These are phyloP conservation scores for Cyclina sinensis DNA, from an alignment of 1,140 invertebrate genomes.

Conservation along the genomic window DNA sequence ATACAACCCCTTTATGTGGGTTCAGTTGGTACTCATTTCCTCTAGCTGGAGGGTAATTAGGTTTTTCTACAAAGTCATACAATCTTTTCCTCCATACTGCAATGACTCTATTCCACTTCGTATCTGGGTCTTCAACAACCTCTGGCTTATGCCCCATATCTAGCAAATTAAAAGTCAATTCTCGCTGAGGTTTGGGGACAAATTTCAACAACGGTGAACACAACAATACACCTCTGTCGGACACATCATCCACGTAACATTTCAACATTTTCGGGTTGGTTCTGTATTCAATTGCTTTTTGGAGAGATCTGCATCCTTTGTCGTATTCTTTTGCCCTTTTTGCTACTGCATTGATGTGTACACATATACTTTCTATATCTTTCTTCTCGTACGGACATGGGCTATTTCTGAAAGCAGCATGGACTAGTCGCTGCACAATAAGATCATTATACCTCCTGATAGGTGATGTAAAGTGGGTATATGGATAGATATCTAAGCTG, in stretches of 20 bases:
- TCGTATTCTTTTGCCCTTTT: slow-evolving; percentile 69
- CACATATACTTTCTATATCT: slow-evolving; percentile 74
- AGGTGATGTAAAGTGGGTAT: slow-evolving; percentile 94
- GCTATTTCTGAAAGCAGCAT: slow-evolving; percentile 89
- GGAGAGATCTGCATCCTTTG: slow-evolving; percentile 60
- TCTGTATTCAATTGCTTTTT: slow-evolving; percentile 58
- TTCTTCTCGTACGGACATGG: slow-evolving; percentile 66
- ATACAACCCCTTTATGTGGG: slow-evolving; percentile 32
- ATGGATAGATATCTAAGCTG: slow-evolving; percentile 67
- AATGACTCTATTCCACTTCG: slow-evolving; percentile 34
- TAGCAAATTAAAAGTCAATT: slow-evolving; percentile 71
- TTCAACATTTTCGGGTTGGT: slow-evolving; percentile 60
- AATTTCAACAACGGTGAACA: slow-evolving; percentile 64
- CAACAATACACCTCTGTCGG: slow-evolving; percentile 61
- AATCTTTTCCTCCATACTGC: slow-evolving; percentile 55
- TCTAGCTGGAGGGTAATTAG: neutral
- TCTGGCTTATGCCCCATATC: slow-evolving; percentile 69
- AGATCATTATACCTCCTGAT: slow-evolving; percentile 96
- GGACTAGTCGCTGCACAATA: slow-evolving; percentile 92
- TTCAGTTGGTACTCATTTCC: slow-evolving; percentile 17
- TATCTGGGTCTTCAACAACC: slow-evolving; percentile 46
- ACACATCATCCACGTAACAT: slow-evolving; percentile 64
- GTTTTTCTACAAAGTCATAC: slow-evolving; percentile 16
- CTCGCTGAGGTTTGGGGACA: slow-evolving; percentile 43
- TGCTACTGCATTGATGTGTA: slow-evolving; percentile 66